phyloP scores from a whole-genome alignment of 2,113 vertebrate genomes.

The Pseudorhombus dupliciocellatus region DNA sequence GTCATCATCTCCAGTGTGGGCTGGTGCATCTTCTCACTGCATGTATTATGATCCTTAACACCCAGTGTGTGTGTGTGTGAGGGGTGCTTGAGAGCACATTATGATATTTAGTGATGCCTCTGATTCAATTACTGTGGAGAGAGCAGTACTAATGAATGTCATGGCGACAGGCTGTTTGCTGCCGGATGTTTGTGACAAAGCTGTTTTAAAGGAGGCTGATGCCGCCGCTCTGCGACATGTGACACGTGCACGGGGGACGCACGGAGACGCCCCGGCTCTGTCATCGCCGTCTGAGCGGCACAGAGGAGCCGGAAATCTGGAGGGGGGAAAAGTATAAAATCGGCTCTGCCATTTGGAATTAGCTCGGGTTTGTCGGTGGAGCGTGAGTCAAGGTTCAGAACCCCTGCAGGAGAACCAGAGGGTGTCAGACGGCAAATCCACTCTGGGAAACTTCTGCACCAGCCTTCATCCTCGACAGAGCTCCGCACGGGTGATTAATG shows the following conservation, averaged over 20 bases:
- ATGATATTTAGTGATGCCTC: slow-evolving; percentile 48
- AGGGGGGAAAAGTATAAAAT: slow-evolving; percentile 20
- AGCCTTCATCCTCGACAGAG: too few relatives aligned
- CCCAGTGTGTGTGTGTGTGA: slow-evolving; percentile 2
- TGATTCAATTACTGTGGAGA: slow-evolving; percentile 47
- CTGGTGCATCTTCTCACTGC: slow-evolving; percentile 50
- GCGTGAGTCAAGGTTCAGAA: slow-evolving; percentile 20
- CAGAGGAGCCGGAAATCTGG: slow-evolving; percentile 15
- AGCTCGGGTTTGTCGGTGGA: neutral
- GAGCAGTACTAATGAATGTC: slow-evolving; percentile 41
- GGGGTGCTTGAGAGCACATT: slow-evolving; percentile 2
- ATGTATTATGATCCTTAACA: slow-evolving; percentile 51
- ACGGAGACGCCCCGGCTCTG: slow-evolving; percentile 33
- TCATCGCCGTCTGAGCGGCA: slow-evolving; percentile 26
- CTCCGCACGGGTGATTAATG: too few relatives aligned
- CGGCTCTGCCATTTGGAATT: slow-evolving; percentile 43
- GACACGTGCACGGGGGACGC: neutral
- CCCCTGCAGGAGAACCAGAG: neutral
- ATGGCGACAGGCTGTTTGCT: slow-evolving; percentile 44
- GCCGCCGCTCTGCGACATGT: slow-evolving; percentile 43
- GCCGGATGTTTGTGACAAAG: slow-evolving; percentile 49
- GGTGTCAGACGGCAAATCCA: neutral
- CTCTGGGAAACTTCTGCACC: neutral
- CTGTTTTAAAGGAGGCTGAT: slow-evolving; percentile 37
- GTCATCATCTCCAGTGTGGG: slow-evolving; percentile 18